Evolutionary conservation across 2,113 vertebrate genomes (phyloP).

Genomic region (Anguilla rostrata): DNA sequence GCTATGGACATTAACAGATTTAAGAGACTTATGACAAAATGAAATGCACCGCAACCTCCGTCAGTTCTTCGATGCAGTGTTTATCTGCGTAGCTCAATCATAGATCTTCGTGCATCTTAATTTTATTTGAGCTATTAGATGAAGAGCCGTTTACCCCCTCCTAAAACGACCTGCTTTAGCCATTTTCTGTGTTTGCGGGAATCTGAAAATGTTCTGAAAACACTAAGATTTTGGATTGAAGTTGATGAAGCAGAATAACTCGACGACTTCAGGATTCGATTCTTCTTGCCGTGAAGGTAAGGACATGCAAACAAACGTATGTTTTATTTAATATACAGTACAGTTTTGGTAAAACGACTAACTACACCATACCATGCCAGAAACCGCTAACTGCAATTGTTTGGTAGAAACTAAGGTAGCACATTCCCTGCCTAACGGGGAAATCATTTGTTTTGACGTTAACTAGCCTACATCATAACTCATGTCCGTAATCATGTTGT

Average conservation of each 20-base stretch:
- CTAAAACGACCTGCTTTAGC: not conserved
- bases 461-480: not conserved
- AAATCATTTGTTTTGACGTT: not conserved
- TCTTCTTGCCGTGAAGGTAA: constrained; percentile 21
- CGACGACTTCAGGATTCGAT: not conserved
- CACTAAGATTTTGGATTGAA: not conserved
- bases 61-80: not conserved
- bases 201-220: not conserved
- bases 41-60: not conserved
- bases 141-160: not conserved
- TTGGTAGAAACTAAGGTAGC: not conserved
- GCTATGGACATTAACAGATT: not conserved
- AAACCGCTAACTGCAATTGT: not conserved
- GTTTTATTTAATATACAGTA: not conserved
- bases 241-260: constrained; percentile 10
- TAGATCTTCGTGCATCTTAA: not conserved
- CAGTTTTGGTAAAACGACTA: not conserved
- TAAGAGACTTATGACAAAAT: not conserved
- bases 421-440: not conserved
- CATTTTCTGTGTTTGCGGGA: not conserved
- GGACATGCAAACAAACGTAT: not conserved
- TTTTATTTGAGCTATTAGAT: not conserved
- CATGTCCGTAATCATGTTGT: not conserved
- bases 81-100: not conserved
- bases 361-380: not conserved